phyloP scores from a whole-genome alignment of 2,888 invertebrate genomes.

The Lamellibrachia columna region DNA sequence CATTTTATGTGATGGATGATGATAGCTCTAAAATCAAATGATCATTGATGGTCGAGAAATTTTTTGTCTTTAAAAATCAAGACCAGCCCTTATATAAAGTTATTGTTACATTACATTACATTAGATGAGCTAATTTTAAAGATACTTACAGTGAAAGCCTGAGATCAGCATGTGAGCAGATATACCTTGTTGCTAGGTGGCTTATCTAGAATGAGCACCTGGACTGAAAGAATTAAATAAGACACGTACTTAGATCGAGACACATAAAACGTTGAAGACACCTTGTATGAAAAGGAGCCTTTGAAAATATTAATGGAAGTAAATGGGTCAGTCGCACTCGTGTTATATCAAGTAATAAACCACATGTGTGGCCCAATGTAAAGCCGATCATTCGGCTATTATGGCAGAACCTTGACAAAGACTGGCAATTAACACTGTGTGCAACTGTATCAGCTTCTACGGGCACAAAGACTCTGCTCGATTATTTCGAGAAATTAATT shows the following conservation, averaged over 20 bases:
- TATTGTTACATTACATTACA: neutral
- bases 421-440: slow-evolving; percentile 1
- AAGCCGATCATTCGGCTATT: slow-evolving; percentile 1
- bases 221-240: neutral
- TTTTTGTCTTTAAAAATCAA: no score
- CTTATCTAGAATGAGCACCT: neutral
- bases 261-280: neutral
- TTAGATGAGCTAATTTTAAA: neutral
- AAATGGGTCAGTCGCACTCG: neutral
- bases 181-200: neutral
- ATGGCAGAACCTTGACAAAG: slow-evolving; percentile 12
- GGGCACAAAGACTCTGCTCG: slow-evolving; percentile 16
- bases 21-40: no score
- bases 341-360: neutral
- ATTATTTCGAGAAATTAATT: neutral
- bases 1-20: no score
- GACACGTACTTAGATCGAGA: neutral
- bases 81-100: no score
- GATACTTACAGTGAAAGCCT: neutral
- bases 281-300: neutral
- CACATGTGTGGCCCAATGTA: slow-evolving; percentile 16
- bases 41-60: no score
- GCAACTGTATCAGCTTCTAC: slow-evolving; percentile 11
- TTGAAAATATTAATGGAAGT: slow-evolving; percentile 16
- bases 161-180: neutral